phyloP scores from a whole-genome alignment of 2,113 vertebrate species.

The Anolis carolinensis region DNA sequence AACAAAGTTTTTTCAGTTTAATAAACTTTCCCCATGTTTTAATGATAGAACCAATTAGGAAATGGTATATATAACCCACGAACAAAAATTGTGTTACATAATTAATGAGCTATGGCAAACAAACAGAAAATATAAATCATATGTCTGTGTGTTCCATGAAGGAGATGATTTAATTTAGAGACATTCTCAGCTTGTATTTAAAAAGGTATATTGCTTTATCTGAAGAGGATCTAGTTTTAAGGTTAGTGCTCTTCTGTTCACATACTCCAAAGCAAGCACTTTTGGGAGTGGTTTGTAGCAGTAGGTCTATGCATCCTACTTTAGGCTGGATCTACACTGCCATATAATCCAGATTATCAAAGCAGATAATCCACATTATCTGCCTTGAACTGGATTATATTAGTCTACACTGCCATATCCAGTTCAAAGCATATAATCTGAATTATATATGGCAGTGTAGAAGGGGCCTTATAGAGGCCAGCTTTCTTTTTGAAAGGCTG shows the following conservation, averaged over 20 bases:
- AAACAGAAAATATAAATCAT: constrained; percentile 39
- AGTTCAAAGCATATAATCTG: no score
- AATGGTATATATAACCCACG: no score
- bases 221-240: constrained; percentile 38
- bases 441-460: no score
- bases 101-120: constrained; percentile 47
- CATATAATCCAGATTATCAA: no score
- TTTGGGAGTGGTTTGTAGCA: background rate
- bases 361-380: no score
- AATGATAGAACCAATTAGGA: no score
- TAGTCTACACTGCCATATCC: no score
- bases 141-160: constrained; percentile 35
- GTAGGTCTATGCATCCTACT: no score
- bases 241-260: constrained; percentile 40
- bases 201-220: constrained; percentile 28
- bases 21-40: no score
- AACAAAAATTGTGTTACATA: background rate
- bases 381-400: no score
- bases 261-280: background rate
- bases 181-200: constrained; percentile 27
- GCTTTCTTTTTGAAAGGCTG: background rate
- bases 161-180: constrained; percentile 54
- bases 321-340: no score
- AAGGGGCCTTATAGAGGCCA: background rate
- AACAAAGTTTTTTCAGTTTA: no score